Conservation (phyloP, 1,140 invertebrate genomes). For the Heliothis virescens region DNA sequence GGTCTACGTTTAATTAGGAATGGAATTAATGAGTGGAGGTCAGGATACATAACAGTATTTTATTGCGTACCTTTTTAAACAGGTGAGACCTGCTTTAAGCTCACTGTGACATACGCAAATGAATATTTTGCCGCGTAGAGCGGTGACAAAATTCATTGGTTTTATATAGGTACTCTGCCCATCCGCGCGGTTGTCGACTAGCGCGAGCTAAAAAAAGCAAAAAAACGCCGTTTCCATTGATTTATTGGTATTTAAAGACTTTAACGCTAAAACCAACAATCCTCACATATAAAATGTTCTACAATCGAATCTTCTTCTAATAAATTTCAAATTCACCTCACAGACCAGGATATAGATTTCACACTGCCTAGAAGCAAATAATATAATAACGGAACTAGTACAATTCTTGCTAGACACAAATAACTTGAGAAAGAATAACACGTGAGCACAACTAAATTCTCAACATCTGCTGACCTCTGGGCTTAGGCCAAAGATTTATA, state of each 20-base stretch:
- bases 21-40: too few relatives aligned
- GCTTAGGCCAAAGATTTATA: conserved; percentile 37
- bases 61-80: too few relatives aligned
- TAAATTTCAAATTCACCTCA: conserved; percentile 7
- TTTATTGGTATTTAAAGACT: neutral
- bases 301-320: neutral
- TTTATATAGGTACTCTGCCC: too few relatives aligned
- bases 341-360: conserved; percentile 9
- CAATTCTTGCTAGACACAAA: conserved; percentile 63
- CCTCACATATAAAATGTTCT: neutral
- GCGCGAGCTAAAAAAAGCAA: too few relatives aligned
- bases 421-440: conserved; percentile 77
- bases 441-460: conserved; percentile 75
- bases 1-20: too few relatives aligned
- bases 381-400: conserved; percentile 45
- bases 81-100: too few relatives aligned
- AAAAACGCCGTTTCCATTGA: too few relatives aligned
- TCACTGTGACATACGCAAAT: too few relatives aligned
- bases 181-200: too few relatives aligned
- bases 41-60: too few relatives aligned
- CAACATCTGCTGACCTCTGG: conserved; percentile 69
- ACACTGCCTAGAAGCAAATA: conserved; percentile 30
- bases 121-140: too few relatives aligned
- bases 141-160: too few relatives aligned
- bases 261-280: neutral